phyloP scores from a whole-genome alignment of 2,797 vertebrate genomes.

The Adelosebastes latens region DNA sequence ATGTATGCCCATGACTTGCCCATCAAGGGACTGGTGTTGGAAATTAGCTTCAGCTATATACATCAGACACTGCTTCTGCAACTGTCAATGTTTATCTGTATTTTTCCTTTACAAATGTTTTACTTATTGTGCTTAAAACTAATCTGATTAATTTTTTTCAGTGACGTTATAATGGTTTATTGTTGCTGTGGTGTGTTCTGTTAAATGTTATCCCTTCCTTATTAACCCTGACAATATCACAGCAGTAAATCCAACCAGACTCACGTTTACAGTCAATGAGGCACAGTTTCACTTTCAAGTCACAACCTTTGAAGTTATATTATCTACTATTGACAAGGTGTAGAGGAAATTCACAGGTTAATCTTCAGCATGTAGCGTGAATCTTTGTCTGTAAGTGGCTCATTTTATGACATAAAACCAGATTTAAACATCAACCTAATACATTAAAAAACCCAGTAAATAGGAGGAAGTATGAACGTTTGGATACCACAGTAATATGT shows the following conservation, averaged over 20 bases:
- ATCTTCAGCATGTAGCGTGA: background rate
- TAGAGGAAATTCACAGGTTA: background rate
- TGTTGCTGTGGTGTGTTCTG: background rate
- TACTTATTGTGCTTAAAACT: accelerated
- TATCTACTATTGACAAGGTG: background rate
- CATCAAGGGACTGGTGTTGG: too few species aligned
- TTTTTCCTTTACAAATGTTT: too few species aligned
- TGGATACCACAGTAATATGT: background rate
- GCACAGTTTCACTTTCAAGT: background rate
- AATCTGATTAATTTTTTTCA: background rate
- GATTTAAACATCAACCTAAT: background rate
- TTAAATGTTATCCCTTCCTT: background rate
- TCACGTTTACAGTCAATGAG: background rate
- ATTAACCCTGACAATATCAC: background rate
- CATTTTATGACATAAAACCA: background rate
- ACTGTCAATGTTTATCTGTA: too few species aligned
- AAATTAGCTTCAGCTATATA: too few species aligned
- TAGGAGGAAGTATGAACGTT: background rate
- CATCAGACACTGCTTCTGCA: too few species aligned
- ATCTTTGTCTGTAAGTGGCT: background rate
- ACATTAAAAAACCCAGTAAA: background rate
- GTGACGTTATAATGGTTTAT: background rate
- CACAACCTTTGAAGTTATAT: constrained; percentile 1
- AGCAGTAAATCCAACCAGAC: background rate
- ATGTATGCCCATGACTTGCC: too few species aligned